phyloP scores from a whole-genome alignment of 1,140 invertebrate genomes.

The Drosophila pectinifera region DNA sequence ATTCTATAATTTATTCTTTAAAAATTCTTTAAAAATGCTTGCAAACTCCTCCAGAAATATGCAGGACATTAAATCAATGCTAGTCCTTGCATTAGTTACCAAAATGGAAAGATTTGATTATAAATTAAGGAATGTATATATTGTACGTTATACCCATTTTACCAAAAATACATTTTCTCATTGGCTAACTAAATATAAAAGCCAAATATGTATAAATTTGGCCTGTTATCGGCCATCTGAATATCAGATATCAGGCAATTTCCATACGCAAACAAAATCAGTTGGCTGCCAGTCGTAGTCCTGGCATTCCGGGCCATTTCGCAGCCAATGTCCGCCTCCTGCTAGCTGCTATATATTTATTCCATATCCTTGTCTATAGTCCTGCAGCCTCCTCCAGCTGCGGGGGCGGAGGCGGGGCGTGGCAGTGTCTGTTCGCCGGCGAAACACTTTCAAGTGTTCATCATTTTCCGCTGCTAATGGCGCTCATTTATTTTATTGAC shows the following conservation, averaged over 20 bases:
- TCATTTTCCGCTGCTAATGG: slow-evolving; percentile 69
- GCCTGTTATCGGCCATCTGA: neutral
- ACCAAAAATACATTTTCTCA: too few relatives aligned
- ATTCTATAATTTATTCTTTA: too few relatives aligned
- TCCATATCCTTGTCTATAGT: neutral
- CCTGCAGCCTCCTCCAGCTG: neutral
- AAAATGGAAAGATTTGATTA: too few relatives aligned
- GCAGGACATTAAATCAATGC: too few relatives aligned
- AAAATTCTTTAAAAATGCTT: neutral
- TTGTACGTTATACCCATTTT: too few relatives aligned
- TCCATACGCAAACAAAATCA: slow-evolving; percentile 16
- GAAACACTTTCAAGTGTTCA: slow-evolving; percentile 63
- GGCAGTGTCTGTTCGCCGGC: slow-evolving; percentile 10
- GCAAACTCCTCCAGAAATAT: too few relatives aligned
- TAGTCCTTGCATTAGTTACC: too few relatives aligned
- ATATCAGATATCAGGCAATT: slow-evolving; percentile 17
- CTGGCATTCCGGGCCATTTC: slow-evolving; percentile 35
- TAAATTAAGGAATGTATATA: too few relatives aligned
- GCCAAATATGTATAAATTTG: neutral
- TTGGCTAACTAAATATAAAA: too few relatives aligned
- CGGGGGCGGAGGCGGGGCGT: slow-evolving; percentile 13
- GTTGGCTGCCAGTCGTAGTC: neutral
- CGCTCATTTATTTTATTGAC: slow-evolving; percentile 80
- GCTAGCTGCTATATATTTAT: slow-evolving; percentile 7
- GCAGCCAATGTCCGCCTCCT: slow-evolving; percentile 12